A percentile compares a stretch with the other conserved stretches of the same genome.
Evolutionary conservation across 2,797 vertebrate genomes (phyloP).

Genomic region (Rhinichthys osculus): DNA sequence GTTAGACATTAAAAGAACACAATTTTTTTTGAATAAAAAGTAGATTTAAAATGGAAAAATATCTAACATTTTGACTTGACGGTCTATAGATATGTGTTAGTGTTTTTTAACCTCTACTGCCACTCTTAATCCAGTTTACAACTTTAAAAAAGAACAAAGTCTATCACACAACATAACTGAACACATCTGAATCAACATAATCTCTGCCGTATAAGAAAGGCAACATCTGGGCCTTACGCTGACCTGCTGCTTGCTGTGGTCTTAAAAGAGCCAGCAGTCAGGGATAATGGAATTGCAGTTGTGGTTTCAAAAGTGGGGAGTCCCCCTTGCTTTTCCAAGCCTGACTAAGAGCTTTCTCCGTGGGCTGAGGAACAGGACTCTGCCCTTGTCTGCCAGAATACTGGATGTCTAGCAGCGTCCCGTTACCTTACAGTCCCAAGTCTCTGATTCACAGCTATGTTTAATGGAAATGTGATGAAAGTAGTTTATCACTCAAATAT

Average conservation of each 20-base stretch:
- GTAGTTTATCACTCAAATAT: slow-evolving; percentile 58
- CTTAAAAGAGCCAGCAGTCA: slow-evolving; percentile 33
- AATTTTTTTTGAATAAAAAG: not conserved
- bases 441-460: slow-evolving; percentile 42
- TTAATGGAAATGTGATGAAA: slow-evolving; percentile 48
- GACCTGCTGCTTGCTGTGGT: slow-evolving; percentile 22
- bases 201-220: not conserved
- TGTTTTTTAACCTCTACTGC: not conserved
- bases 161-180: not conserved
- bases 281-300: slow-evolving; percentile 36
- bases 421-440: slow-evolving; percentile 45
- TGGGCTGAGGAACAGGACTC: slow-evolving; percentile 47
- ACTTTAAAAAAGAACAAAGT: not conserved
- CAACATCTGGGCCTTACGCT: slow-evolving; percentile 2
- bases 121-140: not conserved
- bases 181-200: slow-evolving; percentile 10
- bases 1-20: not conserved
- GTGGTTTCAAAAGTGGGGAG: slow-evolving; percentile 55
- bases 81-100: not conserved
- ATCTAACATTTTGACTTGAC: not conserved
- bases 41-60: not conserved
- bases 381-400: slow-evolving; percentile 33
- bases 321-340: slow-evolving; percentile 40
- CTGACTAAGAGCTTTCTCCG: slow-evolving; percentile 54
- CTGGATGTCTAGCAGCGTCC: slow-evolving; percentile 49